These are phyloP conservation scores for Ursus arctos DNA, from an alignment of 2,113 vertebrate species.

Conservation along the genomic window DNA sequence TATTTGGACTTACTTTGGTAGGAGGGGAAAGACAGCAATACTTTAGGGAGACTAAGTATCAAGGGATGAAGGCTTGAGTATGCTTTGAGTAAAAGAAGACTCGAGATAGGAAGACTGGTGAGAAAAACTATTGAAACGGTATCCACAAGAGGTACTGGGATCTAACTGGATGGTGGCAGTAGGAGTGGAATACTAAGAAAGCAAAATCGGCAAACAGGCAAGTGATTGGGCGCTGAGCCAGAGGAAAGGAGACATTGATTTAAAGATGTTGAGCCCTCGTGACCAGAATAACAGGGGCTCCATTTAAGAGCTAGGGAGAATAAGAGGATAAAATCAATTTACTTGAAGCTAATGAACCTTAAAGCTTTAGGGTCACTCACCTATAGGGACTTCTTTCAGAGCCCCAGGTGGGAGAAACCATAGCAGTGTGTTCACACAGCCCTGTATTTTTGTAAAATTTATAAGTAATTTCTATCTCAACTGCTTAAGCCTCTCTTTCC, in stretches of 20 bases:
- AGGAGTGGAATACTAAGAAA: neutral
- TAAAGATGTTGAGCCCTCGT: neutral
- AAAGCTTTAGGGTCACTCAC: neutral
- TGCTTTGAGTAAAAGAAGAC: neutral
- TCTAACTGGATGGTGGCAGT: no score
- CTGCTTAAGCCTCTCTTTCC: neutral
- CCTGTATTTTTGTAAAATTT: neutral
- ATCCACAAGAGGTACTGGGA: neutral
- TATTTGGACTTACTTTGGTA: neutral
- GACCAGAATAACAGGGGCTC: neutral
- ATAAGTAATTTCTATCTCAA: neutral
- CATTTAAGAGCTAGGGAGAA: neutral
- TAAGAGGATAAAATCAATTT: neutral
- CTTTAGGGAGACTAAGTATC: neutral
- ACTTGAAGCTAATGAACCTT: neutral
- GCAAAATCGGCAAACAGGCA: neutral
- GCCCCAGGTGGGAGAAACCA: rapidly evolving
- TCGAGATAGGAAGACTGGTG: neutral
- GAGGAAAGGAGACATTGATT: neutral
- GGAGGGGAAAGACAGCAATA: neutral
- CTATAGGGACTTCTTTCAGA: neutral
- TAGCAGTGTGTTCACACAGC: neutral
- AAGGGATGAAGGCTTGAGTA: neutral
- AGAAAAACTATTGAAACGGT: neutral
- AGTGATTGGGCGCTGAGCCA: neutral